Evolutionary conservation across 2,888 invertebrate genomes (phyloP).

Genomic region (Morpho achilles): DNA sequence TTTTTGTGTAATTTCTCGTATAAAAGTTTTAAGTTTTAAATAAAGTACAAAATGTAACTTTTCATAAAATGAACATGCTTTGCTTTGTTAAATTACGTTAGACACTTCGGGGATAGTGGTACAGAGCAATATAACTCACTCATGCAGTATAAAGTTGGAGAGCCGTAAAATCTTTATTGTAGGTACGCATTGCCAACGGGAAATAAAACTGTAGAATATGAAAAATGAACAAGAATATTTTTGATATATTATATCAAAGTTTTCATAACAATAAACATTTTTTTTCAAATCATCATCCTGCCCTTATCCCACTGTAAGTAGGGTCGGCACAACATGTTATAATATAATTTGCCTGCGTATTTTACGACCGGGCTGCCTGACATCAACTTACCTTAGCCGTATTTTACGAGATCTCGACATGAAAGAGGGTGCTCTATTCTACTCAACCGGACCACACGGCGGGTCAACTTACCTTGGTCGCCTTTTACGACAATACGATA

Average conservation of each 20-base stretch:
- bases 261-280: neutral
- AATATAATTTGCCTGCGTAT: too few species aligned
- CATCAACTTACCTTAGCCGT: too few species aligned
- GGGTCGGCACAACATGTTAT: too few species aligned
- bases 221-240: constrained; percentile 9
- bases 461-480: too few species aligned
- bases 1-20: too few species aligned
- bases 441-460: too few species aligned
- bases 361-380: too few species aligned
- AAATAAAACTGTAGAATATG: constrained; percentile 9
- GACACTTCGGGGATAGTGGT: constrained; percentile 13
- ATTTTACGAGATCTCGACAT: too few species aligned
- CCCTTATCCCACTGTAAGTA: too few species aligned
- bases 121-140: constrained; percentile 13
- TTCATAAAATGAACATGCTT: constrained; percentile 5
- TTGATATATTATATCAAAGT: neutral
- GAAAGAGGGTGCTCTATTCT: too few species aligned
- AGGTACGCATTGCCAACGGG: constrained; percentile 14
- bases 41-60: neutral
- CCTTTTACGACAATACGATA: too few species aligned
- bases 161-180: constrained; percentile 14
- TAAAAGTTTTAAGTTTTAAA: neutral
- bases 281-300: neutral
- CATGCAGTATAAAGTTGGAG: constrained; percentile 13
- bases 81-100: constrained; percentile 9